Conservation (phyloP, 2,888 invertebrate species). For the Ypsolopha scabrella region DNA sequence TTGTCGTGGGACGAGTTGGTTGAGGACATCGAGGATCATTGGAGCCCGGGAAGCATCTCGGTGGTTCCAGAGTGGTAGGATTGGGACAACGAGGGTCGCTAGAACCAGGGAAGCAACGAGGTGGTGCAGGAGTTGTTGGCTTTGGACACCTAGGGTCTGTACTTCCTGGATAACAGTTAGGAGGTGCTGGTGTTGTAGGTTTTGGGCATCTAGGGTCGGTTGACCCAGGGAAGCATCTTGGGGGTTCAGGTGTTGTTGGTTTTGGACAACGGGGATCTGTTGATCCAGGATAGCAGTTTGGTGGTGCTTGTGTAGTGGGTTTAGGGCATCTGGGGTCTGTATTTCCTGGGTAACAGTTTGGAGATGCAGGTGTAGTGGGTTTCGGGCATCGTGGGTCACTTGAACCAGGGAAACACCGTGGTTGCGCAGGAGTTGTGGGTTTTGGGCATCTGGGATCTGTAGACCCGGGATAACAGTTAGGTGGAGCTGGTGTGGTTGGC, state of each 20-base stretch:
- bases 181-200: conserved; percentile 10
- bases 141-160: conserved; percentile 29
- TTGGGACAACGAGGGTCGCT: conserved; percentile 30
- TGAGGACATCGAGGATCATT: conserved; percentile 37
- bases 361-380: conserved; percentile 14
- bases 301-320: conserved; percentile 14
- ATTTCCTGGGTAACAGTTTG: conserved; percentile 19
- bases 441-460: conserved; percentile 17
- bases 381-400: conserved; percentile 38
- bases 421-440: conserved; percentile 19
- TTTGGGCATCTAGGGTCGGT: conserved; percentile 22
- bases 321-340: conserved; percentile 14
- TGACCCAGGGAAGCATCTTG: conserved; percentile 6
- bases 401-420: conserved; percentile 37
- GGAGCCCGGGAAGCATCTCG: conserved; percentile 26
- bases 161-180: conserved; percentile 34
- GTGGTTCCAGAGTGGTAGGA: conserved; percentile 19
- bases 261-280: conserved; percentile 14
- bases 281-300: conserved; percentile 11
- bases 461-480: conserved; percentile 21
- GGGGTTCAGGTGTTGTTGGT: conserved; percentile 19
- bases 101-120: conserved; percentile 19
- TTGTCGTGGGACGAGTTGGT: conserved; percentile 24
- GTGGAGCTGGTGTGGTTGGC: conserved; percentile 12
- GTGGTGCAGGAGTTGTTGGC: conserved; percentile 27